A percentile compares a stretch with the other conserved stretches of the same genome.
Conservation (phyloP, 2,113 vertebrate species). For the Syngnathoides biaculeatus region DNA sequence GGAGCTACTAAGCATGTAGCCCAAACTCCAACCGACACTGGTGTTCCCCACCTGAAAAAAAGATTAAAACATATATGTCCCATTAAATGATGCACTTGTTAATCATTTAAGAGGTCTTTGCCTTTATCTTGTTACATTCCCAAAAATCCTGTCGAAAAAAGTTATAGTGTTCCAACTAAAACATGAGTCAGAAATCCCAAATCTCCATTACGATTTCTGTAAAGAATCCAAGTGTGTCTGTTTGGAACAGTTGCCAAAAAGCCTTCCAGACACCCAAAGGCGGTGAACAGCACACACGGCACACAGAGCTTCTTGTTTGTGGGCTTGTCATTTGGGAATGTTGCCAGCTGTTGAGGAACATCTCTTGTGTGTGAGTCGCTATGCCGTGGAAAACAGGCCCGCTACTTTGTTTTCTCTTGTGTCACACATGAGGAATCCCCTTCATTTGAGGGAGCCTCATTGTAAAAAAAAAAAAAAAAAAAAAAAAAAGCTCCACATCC, state of each 20-base stretch:
- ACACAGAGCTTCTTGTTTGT: slow-evolving; percentile 43
- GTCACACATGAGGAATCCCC: slow-evolving; percentile 34
- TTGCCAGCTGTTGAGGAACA: slow-evolving; percentile 13
- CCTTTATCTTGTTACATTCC: neutral
- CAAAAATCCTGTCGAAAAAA: slow-evolving; percentile 1
- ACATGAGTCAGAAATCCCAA: slow-evolving; percentile 31
- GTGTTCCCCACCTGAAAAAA: slow-evolving; percentile 80
- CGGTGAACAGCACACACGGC: neutral
- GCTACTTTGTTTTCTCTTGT: slow-evolving; percentile 26
- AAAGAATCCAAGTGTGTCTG: slow-evolving; percentile 15
- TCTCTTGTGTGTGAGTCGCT: neutral
- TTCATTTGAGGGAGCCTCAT: slow-evolving; percentile 34
- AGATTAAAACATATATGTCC: slow-evolving; percentile 1
- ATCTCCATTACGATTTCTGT: neutral
- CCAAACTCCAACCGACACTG: slow-evolving; percentile 89
- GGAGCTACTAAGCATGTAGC: slow-evolving; percentile 90
- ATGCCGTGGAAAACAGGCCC: slow-evolving; percentile 26
- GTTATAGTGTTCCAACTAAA: slow-evolving; percentile 6
- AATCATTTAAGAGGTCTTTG: neutral
- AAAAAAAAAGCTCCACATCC: neutral
- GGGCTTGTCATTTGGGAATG: neutral
- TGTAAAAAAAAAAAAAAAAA: slow-evolving; percentile 22
- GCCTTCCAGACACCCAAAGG: slow-evolving; percentile 10
- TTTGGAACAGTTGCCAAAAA: slow-evolving; percentile 10
- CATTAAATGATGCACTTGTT: neutral